phyloP scores from a whole-genome alignment of 2,113 vertebrate genomes.

The Hypocryptadius cinnamomeus region DNA sequence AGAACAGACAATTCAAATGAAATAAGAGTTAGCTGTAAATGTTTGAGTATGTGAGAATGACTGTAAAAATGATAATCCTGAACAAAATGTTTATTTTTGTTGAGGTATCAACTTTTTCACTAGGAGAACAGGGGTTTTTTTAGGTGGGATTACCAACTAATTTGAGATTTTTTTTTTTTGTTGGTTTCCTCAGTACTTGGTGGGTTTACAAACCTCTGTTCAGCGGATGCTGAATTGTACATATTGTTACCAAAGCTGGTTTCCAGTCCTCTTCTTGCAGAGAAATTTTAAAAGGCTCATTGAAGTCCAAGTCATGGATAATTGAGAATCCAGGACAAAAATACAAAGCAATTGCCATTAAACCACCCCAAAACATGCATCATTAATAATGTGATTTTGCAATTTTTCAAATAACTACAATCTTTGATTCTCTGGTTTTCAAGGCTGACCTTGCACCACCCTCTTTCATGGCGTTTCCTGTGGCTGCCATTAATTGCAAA shows the following conservation, averaged over 20 bases:
- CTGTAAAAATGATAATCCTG: not conserved
- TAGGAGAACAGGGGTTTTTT: not conserved
- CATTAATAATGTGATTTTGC: not conserved
- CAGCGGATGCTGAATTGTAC: not conserved
- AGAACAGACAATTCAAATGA: not conserved
- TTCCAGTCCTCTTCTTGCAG: not conserved
- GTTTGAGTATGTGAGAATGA: not conserved
- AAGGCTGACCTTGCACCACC: not conserved
- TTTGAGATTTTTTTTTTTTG: not conserved
- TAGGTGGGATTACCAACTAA: not conserved
- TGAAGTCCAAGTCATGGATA: not conserved
- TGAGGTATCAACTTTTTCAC: not conserved
- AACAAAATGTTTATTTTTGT: not conserved
- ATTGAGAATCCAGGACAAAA: not conserved
- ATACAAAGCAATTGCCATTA: not conserved
- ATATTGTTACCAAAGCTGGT: not conserved
- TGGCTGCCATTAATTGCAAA: not conserved
- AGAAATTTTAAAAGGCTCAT: not conserved
- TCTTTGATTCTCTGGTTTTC: not conserved
- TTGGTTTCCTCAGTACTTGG: not conserved
- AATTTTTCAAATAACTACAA: not conserved
- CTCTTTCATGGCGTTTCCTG: not conserved
- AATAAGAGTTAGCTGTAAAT: not conserved
- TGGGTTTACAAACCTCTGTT: not conserved
- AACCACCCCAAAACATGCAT: not conserved